These are phyloP conservation scores for Platycnemis pennipes DNA, from an alignment of 2,888 invertebrate species.

Conservation along the genomic window DNA sequence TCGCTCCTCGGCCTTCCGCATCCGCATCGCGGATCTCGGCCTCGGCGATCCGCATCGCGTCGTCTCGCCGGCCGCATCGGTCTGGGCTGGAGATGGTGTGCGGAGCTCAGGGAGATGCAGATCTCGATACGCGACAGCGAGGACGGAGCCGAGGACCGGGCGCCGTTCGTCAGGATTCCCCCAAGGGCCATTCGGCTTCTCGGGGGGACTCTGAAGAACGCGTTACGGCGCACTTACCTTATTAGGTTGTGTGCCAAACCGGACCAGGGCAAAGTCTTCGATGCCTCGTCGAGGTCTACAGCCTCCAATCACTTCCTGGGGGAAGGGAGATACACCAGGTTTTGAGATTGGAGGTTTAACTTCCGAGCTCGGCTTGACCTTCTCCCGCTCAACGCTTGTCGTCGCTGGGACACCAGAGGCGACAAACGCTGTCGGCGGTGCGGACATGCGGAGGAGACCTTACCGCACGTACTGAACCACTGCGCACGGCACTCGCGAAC, in stretches of 20 bases:
- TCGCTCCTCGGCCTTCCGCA: background rate
- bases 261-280: constrained; percentile 14
- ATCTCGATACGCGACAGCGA: background rate
- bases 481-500: constrained; percentile 75
- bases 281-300: background rate
- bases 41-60: background rate
- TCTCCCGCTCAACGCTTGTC: constrained; percentile 72
- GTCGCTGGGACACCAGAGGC: constrained; percentile 71
- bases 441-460: constrained; percentile 74
- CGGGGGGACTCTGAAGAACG: background rate
- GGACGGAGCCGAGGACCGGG: too few relatives aligned
- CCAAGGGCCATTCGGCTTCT: background rate
- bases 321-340: constrained; percentile 74
- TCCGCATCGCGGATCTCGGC: background rate
- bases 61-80: background rate
- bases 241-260: background rate
- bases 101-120: background rate
- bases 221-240: background rate
- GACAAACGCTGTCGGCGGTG: constrained; percentile 75
- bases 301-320: constrained; percentile 75
- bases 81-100: background rate
- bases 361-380: constrained; percentile 70
- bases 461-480: constrained; percentile 77
- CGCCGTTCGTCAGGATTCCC: too few relatives aligned
- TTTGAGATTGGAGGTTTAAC: constrained; percentile 78